These are phyloP conservation scores for Salmo trutta DNA, from an alignment of 2,797 vertebrate species.

Conservation along the genomic window DNA sequence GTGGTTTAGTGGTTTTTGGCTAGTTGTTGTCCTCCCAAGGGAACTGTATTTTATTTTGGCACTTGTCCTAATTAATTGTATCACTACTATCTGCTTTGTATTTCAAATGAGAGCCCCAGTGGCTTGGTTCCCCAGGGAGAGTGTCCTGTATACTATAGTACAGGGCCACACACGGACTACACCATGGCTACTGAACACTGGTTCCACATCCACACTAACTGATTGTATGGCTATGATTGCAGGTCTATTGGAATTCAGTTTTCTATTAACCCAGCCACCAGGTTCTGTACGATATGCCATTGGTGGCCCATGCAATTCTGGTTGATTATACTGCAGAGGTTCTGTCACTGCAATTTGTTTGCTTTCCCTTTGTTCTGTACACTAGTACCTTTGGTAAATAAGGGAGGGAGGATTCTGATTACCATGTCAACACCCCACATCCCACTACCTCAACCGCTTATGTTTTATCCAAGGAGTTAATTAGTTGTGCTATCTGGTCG, in stretches of 20 bases:
- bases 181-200: constrained; percentile 29
- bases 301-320: constrained; percentile 39
- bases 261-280: constrained; percentile 30
- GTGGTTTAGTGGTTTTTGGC: no score
- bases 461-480: constrained; percentile 50
- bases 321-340: constrained; percentile 29
- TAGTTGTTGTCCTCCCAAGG: no score
- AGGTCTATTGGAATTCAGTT: constrained; percentile 61
- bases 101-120: constrained; percentile 51
- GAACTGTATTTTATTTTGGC: no score
- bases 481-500: constrained; percentile 51
- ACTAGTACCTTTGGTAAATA: constrained; percentile 46
- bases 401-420: constrained; percentile 51
- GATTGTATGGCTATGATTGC: constrained; percentile 15
- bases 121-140: constrained; percentile 34
- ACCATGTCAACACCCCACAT: constrained; percentile 32
- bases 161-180: constrained; percentile 22
- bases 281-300: constrained; percentile 35
- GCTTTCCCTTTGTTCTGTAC: constrained; percentile 43
- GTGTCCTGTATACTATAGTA: constrained; percentile 31
- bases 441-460: constrained; percentile 32
- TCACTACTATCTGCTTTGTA: constrained; percentile 58
- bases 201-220: constrained; percentile 40
- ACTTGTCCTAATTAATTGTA: constrained; percentile 45
- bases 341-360: constrained; percentile 33